A percentile compares a stretch with the other conserved stretches of the same genome.
Conservation (phyloP, 37 sponge, comb jelly and placozoan species). For the Ianthella basta region DNA sequence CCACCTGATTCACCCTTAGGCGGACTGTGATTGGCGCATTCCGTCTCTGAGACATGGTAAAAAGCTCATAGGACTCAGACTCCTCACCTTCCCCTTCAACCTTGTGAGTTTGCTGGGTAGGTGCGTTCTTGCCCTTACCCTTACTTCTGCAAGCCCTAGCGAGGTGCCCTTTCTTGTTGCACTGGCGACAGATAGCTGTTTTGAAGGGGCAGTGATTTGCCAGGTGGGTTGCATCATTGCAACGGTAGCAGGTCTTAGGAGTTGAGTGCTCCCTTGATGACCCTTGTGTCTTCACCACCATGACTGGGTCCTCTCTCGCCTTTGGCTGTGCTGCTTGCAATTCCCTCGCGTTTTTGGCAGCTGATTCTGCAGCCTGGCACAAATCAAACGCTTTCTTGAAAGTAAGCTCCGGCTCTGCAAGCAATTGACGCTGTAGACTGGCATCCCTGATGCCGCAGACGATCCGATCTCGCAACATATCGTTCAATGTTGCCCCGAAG, state of each 20-base stretch:
- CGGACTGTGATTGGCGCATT: background rate
- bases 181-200: background rate
- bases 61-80: background rate
- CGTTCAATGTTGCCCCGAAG: slow-evolving; percentile 28
- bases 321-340: background rate
- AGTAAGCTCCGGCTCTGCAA: slow-evolving; percentile 25
- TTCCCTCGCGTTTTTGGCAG: slow-evolving; percentile 2
- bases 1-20: background rate
- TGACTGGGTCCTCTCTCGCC: background rate
- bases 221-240: background rate
- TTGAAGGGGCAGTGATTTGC: background rate
- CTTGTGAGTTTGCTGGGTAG: background rate
- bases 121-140: background rate
- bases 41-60: background rate
- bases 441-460: slow-evolving; percentile 33
- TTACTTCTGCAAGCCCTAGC: background rate
- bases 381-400: slow-evolving; percentile 24
- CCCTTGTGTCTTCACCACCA: background rate
- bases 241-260: background rate
- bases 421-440: slow-evolving; percentile 10
- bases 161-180: background rate
- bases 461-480: slow-evolving; percentile 40
- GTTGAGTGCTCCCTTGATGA: background rate
- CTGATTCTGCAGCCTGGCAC: slow-evolving; percentile 15
- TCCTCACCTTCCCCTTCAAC: background rate